Percentiles rank a stretch among this genome's conserved stretches.
Evolutionary conservation across 2,113 vertebrate genomes (phyloP).

Genomic region (Caretta caretta): DNA sequence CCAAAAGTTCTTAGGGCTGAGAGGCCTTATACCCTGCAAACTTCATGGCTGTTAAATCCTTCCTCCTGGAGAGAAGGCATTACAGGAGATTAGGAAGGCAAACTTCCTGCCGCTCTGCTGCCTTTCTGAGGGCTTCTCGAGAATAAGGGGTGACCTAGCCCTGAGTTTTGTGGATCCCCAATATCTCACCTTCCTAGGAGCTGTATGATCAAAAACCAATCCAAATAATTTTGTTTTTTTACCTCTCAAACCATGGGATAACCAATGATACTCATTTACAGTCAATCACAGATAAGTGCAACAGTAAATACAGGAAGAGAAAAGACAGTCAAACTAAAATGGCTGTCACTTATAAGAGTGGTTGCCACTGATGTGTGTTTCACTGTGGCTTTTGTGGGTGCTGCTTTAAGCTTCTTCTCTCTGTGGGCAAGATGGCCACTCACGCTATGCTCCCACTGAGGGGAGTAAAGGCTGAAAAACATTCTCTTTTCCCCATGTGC

Average conservation of each 20-base stretch:
- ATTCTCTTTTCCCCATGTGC: background rate
- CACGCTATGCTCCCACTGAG: background rate
- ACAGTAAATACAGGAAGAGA: background rate
- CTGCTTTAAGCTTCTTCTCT: background rate
- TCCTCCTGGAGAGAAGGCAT: background rate
- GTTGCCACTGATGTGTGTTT: background rate
- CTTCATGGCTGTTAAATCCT: background rate
- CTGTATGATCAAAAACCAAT: background rate
- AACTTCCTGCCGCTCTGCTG: background rate
- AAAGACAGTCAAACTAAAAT: background rate
- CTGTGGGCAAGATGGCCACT: background rate
- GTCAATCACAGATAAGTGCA: background rate
- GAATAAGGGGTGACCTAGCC: background rate
- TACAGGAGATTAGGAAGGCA: background rate
- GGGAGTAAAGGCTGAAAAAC: background rate
- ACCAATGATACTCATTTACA: background rate
- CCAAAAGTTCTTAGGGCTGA: accelerated
- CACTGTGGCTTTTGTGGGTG: background rate
- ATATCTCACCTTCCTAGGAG: background rate
- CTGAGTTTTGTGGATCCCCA: background rate
- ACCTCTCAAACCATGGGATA: background rate
- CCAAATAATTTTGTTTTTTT: background rate
- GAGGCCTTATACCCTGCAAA: background rate
- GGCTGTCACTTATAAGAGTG: background rate
- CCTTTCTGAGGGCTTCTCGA: background rate